These are phyloP conservation scores for Trachemys scripta DNA, from an alignment of 2,113 vertebrate species.

Conservation along the genomic window DNA sequence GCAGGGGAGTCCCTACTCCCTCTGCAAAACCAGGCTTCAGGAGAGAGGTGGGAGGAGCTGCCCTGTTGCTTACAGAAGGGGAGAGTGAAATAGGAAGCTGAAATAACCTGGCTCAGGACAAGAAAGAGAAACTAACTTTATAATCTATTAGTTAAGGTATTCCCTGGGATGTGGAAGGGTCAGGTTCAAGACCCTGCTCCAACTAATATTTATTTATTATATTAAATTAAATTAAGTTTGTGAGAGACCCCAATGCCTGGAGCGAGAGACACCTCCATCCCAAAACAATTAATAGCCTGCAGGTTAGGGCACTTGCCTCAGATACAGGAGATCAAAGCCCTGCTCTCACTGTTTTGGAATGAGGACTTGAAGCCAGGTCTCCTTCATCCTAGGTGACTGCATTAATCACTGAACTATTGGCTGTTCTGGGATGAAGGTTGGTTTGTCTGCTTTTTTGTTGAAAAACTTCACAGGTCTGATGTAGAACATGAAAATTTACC, in stretches of 20 bases:
- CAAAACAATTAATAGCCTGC: no score
- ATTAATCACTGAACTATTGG: neutral
- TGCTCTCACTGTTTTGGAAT: no score
- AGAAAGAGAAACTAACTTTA: no score
- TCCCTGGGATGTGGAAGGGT: no score
- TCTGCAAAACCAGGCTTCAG: neutral
- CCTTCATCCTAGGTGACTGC: neutral
- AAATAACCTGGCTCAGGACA: no score
- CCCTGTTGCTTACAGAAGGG: neutral
- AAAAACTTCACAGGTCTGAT: neutral
- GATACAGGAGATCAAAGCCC: no score
- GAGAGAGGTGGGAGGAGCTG: neutral
- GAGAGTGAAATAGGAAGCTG: no score
- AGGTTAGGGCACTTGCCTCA: no score
- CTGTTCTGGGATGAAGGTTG: neutral
- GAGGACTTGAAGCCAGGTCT: neutral
- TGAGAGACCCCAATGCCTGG: neutral
- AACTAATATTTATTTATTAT: neutral
- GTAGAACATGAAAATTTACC: neutral
- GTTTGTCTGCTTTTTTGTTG: neutral
- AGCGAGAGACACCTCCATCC: no score
- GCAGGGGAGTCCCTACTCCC: neutral
- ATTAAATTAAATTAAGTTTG: neutral
- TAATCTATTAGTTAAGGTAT: no score
- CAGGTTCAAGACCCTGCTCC: neutral